phyloP scores from a whole-genome alignment of 2,888 invertebrate genomes.

The Oligia fasciuncula region DNA sequence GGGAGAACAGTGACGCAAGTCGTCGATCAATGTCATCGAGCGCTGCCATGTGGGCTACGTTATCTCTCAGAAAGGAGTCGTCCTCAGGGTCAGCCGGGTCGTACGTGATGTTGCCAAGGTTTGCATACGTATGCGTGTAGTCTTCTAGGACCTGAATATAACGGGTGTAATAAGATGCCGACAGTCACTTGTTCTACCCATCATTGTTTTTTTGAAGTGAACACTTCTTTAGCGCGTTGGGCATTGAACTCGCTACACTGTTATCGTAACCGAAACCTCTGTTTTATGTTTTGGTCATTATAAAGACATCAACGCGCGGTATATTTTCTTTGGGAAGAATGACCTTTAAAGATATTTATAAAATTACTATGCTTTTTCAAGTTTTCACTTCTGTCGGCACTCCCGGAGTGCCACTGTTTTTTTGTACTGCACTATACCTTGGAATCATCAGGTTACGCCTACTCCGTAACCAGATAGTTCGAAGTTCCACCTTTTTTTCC shows the following conservation, averaged over 20 bases:
- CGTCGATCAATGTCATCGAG: slow-evolving; percentile 93
- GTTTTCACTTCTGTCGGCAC: too few species aligned
- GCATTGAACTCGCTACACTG: too few species aligned
- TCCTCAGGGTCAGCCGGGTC: slow-evolving; percentile 94
- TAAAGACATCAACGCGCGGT: too few species aligned
- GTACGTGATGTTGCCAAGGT: slow-evolving; percentile 91
- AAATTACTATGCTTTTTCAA: too few species aligned
- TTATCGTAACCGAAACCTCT: too few species aligned
- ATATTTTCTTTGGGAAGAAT: too few species aligned
- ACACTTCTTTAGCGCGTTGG: too few species aligned
- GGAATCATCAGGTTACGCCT: background rate
- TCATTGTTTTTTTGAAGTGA: background rate
- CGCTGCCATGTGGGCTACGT: slow-evolving; percentile 90
- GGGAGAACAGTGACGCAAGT: slow-evolving; percentile 94
- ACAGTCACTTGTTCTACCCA: background rate
- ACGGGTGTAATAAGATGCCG: background rate
- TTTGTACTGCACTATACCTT: background rate
- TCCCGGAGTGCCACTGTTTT: too few species aligned
- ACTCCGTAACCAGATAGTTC: background rate
- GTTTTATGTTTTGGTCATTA: too few species aligned
- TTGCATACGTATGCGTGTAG: slow-evolving; percentile 77
- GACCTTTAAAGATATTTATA: too few species aligned
- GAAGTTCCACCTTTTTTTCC: background rate
- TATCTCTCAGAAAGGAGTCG: slow-evolving; percentile 91
- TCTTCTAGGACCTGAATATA: slow-evolving; percentile 80